Base-by-base conservation (phyloP, 2,797 vertebrate genomes). In the Uromys caudimaculatus region DNA sequence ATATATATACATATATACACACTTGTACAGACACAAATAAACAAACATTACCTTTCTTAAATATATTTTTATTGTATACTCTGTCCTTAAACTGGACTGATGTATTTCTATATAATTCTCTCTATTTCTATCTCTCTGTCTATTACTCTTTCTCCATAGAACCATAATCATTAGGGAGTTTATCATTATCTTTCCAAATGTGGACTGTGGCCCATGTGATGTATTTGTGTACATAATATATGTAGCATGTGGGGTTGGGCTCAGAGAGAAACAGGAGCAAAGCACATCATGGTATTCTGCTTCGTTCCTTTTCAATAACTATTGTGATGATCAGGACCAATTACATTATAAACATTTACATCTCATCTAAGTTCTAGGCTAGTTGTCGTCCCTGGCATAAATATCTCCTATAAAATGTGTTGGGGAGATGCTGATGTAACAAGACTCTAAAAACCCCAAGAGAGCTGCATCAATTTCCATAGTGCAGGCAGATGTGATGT, bases 241-340 rank as follows among this genome's bases (percentile, higher is more conserved):
- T 77, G 35, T 89, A 67, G 73, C n/a, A 64, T 16, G 52, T 32
- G 38, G 0, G 23, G 12, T 29, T 29, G 32, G 62, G 47, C 12
- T 95, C n/a, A 69, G 29, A 94, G 90, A 50, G 19, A 77, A 92
- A 90, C 3, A 50, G 71, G 75, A 90, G 95, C 98, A 97, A 98
- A 98, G 97, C 16, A 7, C 96, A 21, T 14, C 76, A 7, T 87
- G 77, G 60, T 94, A 60, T 76, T 95, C 78, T 91, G 79, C 58
- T 94, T 89, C 94, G n/a, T n/a, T 58, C 83, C 76, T 97, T 96
- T 76, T 35, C 93, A 78, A 82, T 29, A 90, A 75, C 83, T 50
- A 84, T 77, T 78, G 58, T 82, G 94, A 89, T 50, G 82, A 83
- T 23, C 0, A 27, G 92, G 12, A 62, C 83, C 50, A 85, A 76